Evolutionary conservation across 2,888 invertebrate species (phyloP).

Genomic region (Yponomeuta cagnagella): DNA sequence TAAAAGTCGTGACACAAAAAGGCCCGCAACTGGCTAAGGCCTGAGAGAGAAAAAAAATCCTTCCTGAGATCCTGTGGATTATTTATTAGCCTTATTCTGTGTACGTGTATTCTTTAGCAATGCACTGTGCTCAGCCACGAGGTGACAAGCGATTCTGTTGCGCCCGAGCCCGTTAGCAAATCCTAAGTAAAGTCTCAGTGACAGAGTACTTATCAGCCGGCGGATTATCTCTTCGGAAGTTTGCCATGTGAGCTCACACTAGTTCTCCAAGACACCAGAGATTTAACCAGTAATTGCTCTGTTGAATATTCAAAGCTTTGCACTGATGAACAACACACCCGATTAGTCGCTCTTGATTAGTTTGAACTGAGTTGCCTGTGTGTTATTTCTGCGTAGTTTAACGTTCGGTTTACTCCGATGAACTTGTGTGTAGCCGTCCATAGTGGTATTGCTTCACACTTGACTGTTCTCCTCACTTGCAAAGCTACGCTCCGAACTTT

Average conservation of each 20-base stretch:
- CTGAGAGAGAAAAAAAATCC: neutral
- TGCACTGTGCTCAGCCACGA: neutral
- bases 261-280: constrained; percentile 28
- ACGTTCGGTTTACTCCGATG: neutral
- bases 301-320: constrained; percentile 34
- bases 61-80: neutral
- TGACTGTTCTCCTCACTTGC: neutral
- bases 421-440: neutral
- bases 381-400: constrained; percentile 4
- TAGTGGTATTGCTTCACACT: neutral
- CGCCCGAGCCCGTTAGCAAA: constrained; percentile 3
- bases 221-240: constrained; percentile 29
- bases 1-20: constrained; percentile 8
- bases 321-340: constrained; percentile 26
- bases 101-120: too few relatives aligned
- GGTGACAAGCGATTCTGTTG: neutral
- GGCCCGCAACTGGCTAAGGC: neutral
- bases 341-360: constrained; percentile 25
- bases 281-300: constrained; percentile 36
- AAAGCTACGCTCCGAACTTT: neutral
- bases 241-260: constrained; percentile 18
- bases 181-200: constrained; percentile 15
- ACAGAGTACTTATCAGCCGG: constrained; percentile 27
- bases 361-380: constrained; percentile 7
- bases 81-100: too few relatives aligned